Conservation (phyloP, 2,888 invertebrate species). For the Ellobium chinense region DNA sequence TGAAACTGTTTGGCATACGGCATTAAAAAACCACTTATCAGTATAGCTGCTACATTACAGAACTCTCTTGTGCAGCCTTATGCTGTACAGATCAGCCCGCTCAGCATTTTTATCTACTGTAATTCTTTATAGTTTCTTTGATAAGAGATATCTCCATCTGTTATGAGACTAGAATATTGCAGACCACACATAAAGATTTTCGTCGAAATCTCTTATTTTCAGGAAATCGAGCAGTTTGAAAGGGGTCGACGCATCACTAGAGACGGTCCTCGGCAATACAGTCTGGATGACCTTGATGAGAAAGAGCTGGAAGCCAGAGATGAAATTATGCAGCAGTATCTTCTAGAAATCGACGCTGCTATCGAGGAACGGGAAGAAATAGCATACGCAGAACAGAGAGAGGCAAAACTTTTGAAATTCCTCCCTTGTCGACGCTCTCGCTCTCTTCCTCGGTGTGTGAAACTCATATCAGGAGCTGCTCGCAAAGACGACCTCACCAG, state of each 20-base stretch:
- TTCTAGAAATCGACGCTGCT: slow-evolving; percentile 70
- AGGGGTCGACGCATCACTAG: slow-evolving; percentile 54
- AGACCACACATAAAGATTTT: too few relatives aligned
- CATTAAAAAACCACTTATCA: too few relatives aligned
- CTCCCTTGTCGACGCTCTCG: slow-evolving; percentile 69
- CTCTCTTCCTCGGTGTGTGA: slow-evolving; percentile 69
- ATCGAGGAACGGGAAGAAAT: slow-evolving; percentile 67
- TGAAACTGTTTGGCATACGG: too few relatives aligned
- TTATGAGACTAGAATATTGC: too few relatives aligned
- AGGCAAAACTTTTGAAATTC: slow-evolving; percentile 63
- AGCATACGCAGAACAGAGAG: slow-evolving; percentile 62
- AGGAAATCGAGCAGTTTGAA: slow-evolving; percentile 70
- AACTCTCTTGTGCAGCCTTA: too few relatives aligned
- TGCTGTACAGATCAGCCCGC: too few relatives aligned
- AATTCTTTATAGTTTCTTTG: too few relatives aligned
- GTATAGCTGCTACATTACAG: too few relatives aligned
- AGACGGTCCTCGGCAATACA: slow-evolving; percentile 64
- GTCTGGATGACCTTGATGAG: slow-evolving; percentile 64
- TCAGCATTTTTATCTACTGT: too few relatives aligned
- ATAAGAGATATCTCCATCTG: too few relatives aligned
- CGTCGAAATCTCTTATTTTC: too few relatives aligned
- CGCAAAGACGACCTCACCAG: slow-evolving; percentile 7
- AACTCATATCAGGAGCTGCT: slow-evolving; percentile 51
- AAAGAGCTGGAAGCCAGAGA: slow-evolving; percentile 60
- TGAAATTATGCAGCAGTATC: slow-evolving; percentile 67